Evolutionary conservation across 2,888 invertebrate species (phyloP).

Genomic region (Pseudolycoriella hygida): DNA sequence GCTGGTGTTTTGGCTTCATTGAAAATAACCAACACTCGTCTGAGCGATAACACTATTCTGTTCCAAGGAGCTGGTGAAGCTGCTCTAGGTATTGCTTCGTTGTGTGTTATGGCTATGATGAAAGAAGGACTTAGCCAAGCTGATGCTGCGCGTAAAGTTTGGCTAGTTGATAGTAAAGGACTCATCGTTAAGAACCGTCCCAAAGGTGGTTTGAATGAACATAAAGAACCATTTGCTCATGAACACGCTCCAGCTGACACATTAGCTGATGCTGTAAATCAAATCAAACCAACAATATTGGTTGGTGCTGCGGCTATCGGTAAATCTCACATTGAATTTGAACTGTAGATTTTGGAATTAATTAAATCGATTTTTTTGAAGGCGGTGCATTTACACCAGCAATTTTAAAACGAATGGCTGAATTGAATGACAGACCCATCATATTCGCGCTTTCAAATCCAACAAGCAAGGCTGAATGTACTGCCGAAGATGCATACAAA

Average conservation of each 20-base stretch:
- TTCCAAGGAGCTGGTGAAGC: constrained; percentile 98
- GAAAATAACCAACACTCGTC: constrained; percentile 59
- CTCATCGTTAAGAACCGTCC: constrained; percentile 78
- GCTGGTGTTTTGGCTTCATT: constrained; percentile 82
- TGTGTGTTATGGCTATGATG: constrained; percentile 85
- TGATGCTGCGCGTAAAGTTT: constrained; percentile 68
- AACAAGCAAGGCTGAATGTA: constrained; percentile 95
- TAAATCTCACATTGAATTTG: no score
- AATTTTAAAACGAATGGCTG: constrained; percentile 74
- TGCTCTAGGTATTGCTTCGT: constrained; percentile 79
- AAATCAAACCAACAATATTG: constrained; percentile 71
- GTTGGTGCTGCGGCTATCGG: constrained; percentile 90
- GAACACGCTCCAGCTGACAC: constrained; percentile 56
- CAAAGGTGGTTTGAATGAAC: constrained; percentile 58
- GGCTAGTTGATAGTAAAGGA: constrained; percentile 93
- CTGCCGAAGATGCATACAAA: constrained; percentile 92
- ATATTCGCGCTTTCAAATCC: constrained; percentile 98
- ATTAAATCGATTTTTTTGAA: no score
- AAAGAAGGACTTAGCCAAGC: constrained; percentile 59
- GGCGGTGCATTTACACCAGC: constrained; percentile 76
- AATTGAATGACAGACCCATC: constrained; percentile 67
- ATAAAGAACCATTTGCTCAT: constrained; percentile 72
- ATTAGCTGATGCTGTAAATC: constrained; percentile 62
- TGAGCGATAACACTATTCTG: constrained; percentile 72
- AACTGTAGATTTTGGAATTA: no score